Base-by-base conservation (phyloP, 2,888 invertebrate species). In the Meteorus cinctellus region DNA sequence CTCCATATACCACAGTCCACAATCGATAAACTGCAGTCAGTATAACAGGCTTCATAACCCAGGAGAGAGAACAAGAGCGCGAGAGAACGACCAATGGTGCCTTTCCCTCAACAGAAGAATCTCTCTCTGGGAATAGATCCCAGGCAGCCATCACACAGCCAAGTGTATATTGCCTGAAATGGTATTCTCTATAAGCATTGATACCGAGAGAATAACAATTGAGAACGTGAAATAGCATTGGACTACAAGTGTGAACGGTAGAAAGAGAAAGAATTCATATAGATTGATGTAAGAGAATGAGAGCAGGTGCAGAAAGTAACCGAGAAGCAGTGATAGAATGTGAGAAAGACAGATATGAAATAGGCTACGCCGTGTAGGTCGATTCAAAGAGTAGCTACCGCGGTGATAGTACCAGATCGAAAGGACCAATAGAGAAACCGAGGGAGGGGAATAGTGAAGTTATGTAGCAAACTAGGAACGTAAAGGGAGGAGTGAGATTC, bases 101-200 rank as follows among this genome's bases (percentile, higher is more conserved):
- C 48, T 48, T 59, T 19, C 24, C 29, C 16, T 19, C 31, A 34
- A 29, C 29, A 51, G 55, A 31, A 60, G 48, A 70, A 70, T 70
- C 70, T 59, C 70, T n/a, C n/a, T 59, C 4, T 55, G 70, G 59
- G 70, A 70, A 70, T 70, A 70, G 70, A 70, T 70, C 70, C 41
- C 34, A 19, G 45, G 45, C 48, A 45, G 45, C 68, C 41, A 48
- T 34, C 55, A 34, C 48, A 62, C 62, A 60, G 45, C 68, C 29
- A 34, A 74, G 74, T 68, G 68, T 68, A 68, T 74, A 74, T 69
- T 59, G 51, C 48, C 62, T 74, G 74, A 69, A 74, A 74, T 74
- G 68, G 68, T 74, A 74, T 74, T 74, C 69, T 74, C 74, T 63
- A 63, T 74, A 63, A 69, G 69, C 69, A 74, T 68, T 74, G 74